Evolutionary conservation across 2,888 invertebrate genomes (phyloP).

Genomic region (Seira sanloemensis): DNA sequence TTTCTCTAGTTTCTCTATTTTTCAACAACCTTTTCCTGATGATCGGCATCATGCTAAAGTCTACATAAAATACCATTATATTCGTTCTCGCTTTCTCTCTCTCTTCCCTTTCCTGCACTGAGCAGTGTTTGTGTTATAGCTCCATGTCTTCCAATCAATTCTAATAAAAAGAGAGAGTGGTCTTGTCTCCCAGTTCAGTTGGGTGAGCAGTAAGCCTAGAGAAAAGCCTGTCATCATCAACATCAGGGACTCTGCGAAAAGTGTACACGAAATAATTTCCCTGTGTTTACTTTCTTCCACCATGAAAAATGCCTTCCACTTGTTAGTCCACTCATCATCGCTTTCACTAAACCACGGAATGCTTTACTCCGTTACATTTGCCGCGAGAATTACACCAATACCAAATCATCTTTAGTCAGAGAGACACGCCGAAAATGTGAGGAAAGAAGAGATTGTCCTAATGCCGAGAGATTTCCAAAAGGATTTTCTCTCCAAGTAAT

Average conservation of each 20-base stretch:
- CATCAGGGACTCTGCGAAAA: neutral
- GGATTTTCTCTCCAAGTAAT: no score
- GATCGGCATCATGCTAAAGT: no score
- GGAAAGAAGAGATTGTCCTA: no score
- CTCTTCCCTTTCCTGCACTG: no score
- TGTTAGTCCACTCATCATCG: neutral
- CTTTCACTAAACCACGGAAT: neutral
- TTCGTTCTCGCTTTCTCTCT: neutral
- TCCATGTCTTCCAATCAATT: neutral
- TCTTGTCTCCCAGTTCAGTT: neutral
- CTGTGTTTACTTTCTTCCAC: neutral
- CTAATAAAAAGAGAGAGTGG: neutral
- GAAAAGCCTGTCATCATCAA: neutral
- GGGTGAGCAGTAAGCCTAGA: neutral
- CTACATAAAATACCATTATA: neutral
- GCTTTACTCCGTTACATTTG: neutral
- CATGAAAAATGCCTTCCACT: neutral
- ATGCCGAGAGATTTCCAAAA: no score
- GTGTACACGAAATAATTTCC: neutral
- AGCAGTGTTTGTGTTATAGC: no score
- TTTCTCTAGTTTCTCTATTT: no score
- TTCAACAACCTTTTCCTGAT: no score
- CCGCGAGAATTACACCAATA: no score
- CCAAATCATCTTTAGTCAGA: no score
- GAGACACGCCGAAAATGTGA: no score